phyloP scores from a whole-genome alignment of 92 coral and sea anemone genomes.

The Phenganax stokvisi region DNA sequence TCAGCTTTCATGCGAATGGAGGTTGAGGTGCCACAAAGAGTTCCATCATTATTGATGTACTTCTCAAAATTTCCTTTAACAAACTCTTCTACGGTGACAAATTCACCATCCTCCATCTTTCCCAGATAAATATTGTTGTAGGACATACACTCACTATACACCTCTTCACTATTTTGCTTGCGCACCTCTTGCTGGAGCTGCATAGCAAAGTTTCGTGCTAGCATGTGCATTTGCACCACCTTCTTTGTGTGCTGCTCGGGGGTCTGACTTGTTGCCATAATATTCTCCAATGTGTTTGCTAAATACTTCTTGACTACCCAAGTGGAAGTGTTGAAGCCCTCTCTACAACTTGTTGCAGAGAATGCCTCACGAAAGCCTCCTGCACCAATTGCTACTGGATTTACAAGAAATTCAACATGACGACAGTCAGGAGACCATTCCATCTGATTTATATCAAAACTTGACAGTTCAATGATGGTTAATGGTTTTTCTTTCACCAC shows the following conservation, averaged over 20 bases:
- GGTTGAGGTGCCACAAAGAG: constrained; percentile 25
- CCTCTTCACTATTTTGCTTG: constrained; percentile 17
- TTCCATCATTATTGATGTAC: constrained; percentile 40
- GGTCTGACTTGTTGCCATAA: constrained; percentile 22
- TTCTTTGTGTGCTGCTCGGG: constrained; percentile 44
- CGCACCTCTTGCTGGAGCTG: constrained; percentile 17
- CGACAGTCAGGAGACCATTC: constrained; percentile 16
- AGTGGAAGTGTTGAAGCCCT: constrained; percentile 32
- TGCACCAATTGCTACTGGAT: not conserved
- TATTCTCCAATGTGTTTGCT: constrained; percentile 3
- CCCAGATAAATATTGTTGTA: constrained; percentile 42
- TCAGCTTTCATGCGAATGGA: constrained; percentile 36
- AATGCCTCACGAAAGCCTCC: constrained; percentile 43
- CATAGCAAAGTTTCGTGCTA: constrained; percentile 24
- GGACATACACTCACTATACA: constrained; percentile 26
- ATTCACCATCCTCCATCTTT: constrained; percentile 36
- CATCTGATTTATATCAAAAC: constrained; percentile 40
- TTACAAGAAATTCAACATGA: constrained; percentile 1
- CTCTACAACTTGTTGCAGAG: constrained; percentile 31
- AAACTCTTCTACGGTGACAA: constrained; percentile 42
- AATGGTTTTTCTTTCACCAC: constrained; percentile 13
- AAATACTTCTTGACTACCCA: constrained; percentile 45
- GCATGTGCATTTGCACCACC: constrained; percentile 42
- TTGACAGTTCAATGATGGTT: constrained; percentile 17
- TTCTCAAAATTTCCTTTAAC: constrained; percentile 35